Evolutionary conservation across 2,888 invertebrate species (phyloP).

Genomic region (Caenorhabditis panamensis): DNA sequence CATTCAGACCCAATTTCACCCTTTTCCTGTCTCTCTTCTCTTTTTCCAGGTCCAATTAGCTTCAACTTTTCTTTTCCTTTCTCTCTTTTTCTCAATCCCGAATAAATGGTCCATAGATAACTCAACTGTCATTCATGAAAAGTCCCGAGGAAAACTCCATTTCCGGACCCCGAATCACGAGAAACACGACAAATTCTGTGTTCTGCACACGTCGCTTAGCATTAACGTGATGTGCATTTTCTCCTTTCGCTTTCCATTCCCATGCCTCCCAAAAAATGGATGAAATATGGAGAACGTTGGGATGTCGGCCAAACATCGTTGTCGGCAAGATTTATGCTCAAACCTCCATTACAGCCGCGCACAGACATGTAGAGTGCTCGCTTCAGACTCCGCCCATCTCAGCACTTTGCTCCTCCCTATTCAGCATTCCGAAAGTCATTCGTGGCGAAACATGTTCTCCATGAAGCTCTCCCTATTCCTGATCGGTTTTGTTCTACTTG

Average conservation of each 20-base stretch:
- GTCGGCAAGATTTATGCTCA: constrained; percentile 41
- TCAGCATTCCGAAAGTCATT: not conserved
- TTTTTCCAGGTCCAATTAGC: constrained; percentile 10
- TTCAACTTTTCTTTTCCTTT: not conserved
- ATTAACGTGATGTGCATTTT: constrained; percentile 37
- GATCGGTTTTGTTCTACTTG: not conserved
- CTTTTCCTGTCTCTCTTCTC: not conserved
- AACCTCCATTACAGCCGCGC: constrained; percentile 20
- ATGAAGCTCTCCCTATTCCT: not conserved
- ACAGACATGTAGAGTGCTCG: constrained; percentile 30
- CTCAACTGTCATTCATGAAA: not conserved
- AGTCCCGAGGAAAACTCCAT: constrained; percentile 15
- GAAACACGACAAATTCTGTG: constrained; percentile 26
- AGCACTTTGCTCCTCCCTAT: constrained; percentile 26
- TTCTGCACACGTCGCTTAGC: constrained; percentile 28
- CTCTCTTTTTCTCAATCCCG: constrained; percentile 10
- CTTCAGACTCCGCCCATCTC: constrained; percentile 32
- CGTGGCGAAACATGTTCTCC: constrained; percentile 1
- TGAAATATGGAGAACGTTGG: constrained; percentile 28
- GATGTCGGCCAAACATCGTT: constrained; percentile 54
- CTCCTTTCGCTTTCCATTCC: not conserved
- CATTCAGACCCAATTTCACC: not conserved
- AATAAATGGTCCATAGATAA: not conserved
- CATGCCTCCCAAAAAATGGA: constrained; percentile 4
- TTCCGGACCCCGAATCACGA: constrained; percentile 26